Conservation (phyloP, 2,113 vertebrate species). For the Beaufortia kweichowensis region DNA sequence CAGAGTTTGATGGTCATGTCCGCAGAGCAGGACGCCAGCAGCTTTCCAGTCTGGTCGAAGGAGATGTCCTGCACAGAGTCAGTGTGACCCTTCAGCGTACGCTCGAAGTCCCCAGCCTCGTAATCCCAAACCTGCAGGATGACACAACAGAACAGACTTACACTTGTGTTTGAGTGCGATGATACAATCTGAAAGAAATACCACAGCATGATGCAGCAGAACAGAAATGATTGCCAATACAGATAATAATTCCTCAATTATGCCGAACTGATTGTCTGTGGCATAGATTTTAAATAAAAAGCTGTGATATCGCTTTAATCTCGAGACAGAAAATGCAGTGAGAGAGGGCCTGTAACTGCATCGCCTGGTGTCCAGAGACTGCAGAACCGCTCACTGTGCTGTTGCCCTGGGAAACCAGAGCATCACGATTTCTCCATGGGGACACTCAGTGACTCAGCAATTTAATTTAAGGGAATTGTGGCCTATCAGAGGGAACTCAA, state of each 20-base stretch:
- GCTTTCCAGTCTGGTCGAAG: slow-evolving; percentile 96
- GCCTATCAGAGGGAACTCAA: too few relatives aligned
- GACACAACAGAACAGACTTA: slow-evolving; percentile 1
- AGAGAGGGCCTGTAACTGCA: slow-evolving; percentile 23
- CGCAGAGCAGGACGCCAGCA: slow-evolving; percentile 97
- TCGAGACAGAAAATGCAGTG: background rate
- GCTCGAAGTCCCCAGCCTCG: slow-evolving; percentile 97
- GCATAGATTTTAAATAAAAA: too few relatives aligned
- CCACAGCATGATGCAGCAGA: too few relatives aligned
- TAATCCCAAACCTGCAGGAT: slow-evolving; percentile 93
- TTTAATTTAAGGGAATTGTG: too few relatives aligned
- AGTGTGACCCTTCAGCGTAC: slow-evolving; percentile 98
- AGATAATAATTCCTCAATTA: too few relatives aligned
- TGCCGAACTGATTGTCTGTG: too few relatives aligned
- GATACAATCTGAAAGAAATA: too few relatives aligned
- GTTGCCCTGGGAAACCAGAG: slow-evolving; percentile 64
- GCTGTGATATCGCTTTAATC: slow-evolving; percentile 12
- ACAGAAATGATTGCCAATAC: too few relatives aligned
- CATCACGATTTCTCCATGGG: slow-evolving; percentile 62
- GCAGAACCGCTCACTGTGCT: slow-evolving; percentile 41
- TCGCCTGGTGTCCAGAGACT: slow-evolving; percentile 19
- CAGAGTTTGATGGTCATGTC: slow-evolving; percentile 99
- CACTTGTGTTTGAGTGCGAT: background rate
- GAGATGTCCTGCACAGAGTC: slow-evolving; percentile 99
- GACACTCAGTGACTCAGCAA: slow-evolving; percentile 70